phyloP scores from a whole-genome alignment of 2,113 vertebrate genomes.

The Lagopus leucura region DNA sequence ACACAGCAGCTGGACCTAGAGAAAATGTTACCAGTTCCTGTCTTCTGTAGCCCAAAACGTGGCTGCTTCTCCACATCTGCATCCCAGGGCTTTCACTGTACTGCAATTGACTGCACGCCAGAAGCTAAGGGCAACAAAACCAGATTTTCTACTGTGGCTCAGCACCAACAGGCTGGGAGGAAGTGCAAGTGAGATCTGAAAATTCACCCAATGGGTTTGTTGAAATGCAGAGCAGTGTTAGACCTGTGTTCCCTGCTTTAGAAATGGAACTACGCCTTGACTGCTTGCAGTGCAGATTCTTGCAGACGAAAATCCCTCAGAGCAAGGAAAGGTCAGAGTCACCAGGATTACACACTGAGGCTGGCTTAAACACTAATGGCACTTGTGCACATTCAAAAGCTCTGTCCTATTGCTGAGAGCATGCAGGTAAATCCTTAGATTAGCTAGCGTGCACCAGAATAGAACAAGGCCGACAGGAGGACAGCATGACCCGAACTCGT shows the following conservation, averaged over 20 bases:
- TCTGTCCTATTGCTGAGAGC: neutral
- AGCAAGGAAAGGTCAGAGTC: constrained; percentile 22
- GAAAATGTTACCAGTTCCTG: fast-evolving
- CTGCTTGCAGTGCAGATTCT: fast-evolving
- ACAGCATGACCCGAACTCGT: fast-evolving
- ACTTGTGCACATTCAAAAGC: neutral
- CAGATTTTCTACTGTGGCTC: neutral
- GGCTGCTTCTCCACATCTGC: neutral
- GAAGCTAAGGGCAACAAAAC: fast-evolving
- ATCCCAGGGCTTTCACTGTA: fast-evolving
- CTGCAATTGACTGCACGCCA: fast-evolving
- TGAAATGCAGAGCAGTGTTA: fast-evolving
- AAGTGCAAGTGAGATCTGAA: fast-evolving
- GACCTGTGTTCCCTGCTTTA: neutral
- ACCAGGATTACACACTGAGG: neutral
- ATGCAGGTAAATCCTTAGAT: neutral
- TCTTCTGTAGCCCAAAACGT: fast-evolving
- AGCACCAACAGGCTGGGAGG: neutral
- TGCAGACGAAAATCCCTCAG: neutral
- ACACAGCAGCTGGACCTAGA: too few species aligned
- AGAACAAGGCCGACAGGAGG: neutral
- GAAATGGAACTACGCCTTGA: neutral
- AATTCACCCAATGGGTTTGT: neutral
- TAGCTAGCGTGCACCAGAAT: neutral
- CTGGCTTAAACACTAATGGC: neutral